Evolutionary conservation across 2,888 invertebrate species (phyloP).

Genomic region (Petrolisthes cinctipes): DNA sequence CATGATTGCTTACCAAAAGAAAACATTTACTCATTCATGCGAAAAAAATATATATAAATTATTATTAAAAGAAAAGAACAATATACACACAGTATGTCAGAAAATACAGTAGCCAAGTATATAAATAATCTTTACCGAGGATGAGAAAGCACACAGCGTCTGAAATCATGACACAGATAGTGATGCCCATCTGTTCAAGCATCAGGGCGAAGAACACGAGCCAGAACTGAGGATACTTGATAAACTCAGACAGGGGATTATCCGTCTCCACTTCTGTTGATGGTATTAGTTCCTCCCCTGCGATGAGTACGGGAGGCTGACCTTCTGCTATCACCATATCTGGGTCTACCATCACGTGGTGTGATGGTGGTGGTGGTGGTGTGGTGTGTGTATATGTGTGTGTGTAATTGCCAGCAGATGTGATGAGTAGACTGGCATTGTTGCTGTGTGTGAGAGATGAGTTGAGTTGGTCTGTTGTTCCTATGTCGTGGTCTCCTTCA

Average conservation of each 20-base stretch:
- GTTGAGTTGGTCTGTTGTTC: not conserved
- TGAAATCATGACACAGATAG: constrained; percentile 79
- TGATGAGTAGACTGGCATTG: not conserved
- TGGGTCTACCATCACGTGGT: constrained; percentile 11
- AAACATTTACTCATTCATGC: not conserved
- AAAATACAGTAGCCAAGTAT: not conserved
- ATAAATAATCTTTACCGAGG: constrained; percentile 74
- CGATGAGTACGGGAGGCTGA: not conserved
- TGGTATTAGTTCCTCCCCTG: not conserved
- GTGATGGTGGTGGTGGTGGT: not conserved
- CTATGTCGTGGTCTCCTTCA: not conserved
- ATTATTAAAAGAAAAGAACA: not conserved
- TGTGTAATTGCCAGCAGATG: no score
- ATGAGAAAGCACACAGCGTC: constrained; percentile 91
- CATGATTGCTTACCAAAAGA: not conserved
- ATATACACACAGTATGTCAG: not conserved
- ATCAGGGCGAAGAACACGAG: constrained; percentile 32
- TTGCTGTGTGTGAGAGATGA: not conserved
- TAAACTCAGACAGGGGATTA: not conserved
- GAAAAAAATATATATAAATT: not conserved
- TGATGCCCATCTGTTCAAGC: constrained; percentile 44
- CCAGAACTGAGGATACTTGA: constrained; percentile 47
- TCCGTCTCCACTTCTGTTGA: not conserved
- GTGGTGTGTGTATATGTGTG: not conserved
- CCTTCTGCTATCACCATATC: constrained; percentile 35